phyloP scores from a whole-genome alignment of 2,888 invertebrate genomes.

The Drosophila fungiperda region DNA sequence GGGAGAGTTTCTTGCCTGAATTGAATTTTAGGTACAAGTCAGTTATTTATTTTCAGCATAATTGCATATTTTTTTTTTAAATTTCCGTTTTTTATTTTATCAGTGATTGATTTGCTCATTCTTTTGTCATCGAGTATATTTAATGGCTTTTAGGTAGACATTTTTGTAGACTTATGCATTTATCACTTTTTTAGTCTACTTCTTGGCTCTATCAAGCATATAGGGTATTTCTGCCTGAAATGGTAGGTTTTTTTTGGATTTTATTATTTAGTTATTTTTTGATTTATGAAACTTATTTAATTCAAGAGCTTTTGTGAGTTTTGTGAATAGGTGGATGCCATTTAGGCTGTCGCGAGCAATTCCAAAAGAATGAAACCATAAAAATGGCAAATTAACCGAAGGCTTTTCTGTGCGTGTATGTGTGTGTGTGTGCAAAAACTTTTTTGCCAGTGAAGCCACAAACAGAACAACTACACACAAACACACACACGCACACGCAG shows the following conservation, averaged over 20 bases:
- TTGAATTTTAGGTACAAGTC: constrained; percentile 49
- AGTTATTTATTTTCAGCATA: background rate
- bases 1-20: constrained; percentile 48
- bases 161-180: background rate
- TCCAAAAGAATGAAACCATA: constrained; percentile 81
- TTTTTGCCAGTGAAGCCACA: constrained; percentile 70
- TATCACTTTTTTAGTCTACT: constrained; percentile 12
- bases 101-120: background rate
- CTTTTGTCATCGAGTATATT: background rate
- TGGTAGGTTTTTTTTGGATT: background rate
- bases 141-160: background rate
- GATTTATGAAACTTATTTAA: constrained; percentile 28
- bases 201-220: background rate
- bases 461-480: constrained; percentile 50
- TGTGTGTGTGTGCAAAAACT: constrained; percentile 50
- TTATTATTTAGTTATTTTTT: constrained; percentile 1
- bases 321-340: constrained; percentile 18
- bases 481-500: constrained; percentile 5
- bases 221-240: background rate
- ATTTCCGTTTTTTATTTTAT: constrained; percentile 33
- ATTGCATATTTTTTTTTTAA: background rate
- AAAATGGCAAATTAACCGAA: constrained; percentile 83
- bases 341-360: constrained; percentile 33
- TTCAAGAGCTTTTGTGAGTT: constrained; percentile 15
- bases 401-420: constrained; percentile 30